A percentile compares a stretch with the other conserved stretches of the same genome.
phyloP scores from a whole-genome alignment of 1,140 invertebrate genomes.

The Adoxophyes honmai region DNA sequence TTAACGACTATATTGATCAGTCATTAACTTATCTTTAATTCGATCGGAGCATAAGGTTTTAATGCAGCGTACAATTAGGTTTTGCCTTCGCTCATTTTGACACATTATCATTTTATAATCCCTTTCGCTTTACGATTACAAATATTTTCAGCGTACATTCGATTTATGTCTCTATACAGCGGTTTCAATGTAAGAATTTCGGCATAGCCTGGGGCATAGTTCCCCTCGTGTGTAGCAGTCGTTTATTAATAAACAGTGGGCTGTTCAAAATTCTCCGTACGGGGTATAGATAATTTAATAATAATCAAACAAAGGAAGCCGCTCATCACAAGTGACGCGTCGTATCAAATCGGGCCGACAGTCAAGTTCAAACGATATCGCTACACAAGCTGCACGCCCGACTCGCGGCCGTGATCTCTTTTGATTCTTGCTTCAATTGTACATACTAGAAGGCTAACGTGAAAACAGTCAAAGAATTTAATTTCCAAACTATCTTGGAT shows the following conservation, averaged over 20 bases:
- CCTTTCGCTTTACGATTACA: no score
- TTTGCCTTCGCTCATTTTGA: constrained; percentile 25
- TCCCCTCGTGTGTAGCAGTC: neutral
- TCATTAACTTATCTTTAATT: constrained; percentile 50
- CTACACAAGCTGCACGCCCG: neutral
- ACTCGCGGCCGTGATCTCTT: no score
- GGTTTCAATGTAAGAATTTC: no score
- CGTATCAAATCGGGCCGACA: constrained; percentile 66
- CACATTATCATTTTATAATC: constrained; percentile 13
- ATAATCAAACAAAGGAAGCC: constrained; percentile 64
- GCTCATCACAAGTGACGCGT: constrained; percentile 49
- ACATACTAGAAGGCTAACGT: no score
- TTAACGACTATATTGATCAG: constrained; percentile 50
- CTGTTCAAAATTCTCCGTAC: neutral
- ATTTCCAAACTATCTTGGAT: no score
- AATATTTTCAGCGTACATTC: no score
- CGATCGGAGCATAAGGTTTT: constrained; percentile 37
- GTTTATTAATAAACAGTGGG: constrained; percentile 3
- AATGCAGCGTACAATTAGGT: constrained; percentile 33
- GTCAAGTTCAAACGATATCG: constrained; percentile 59
- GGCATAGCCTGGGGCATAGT: no score
- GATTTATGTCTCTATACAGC: no score
- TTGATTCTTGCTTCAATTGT: no score
- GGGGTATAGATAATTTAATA: constrained; percentile 52
- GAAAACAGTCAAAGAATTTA: no score